These are phyloP conservation scores for Spheniscus mendiculus DNA, from an alignment of 2,113 vertebrate species.

Conservation along the genomic window DNA sequence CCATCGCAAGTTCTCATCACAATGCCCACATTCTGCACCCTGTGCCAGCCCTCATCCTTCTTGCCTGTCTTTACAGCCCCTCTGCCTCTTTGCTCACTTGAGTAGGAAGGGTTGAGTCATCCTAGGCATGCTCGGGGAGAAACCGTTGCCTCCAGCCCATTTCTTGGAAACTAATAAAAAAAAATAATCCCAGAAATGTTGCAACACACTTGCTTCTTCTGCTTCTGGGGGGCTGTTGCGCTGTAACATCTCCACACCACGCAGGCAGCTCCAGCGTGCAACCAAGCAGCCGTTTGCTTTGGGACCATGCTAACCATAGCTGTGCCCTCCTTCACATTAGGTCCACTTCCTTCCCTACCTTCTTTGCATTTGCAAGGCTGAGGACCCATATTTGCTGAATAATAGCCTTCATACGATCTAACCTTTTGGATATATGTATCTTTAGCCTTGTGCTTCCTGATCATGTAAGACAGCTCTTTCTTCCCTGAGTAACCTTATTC, in stretches of 20 bases:
- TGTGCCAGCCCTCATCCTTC: background rate
- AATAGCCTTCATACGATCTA: background rate
- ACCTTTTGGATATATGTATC: slow-evolving; percentile 4
- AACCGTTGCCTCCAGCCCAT: slow-evolving; percentile 36
- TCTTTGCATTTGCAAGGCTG: background rate
- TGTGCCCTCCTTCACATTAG: background rate
- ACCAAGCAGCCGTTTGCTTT: accelerated
- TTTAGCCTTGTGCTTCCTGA: background rate
- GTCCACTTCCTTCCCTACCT: background rate
- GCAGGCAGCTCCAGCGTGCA: background rate
- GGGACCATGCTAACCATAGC: background rate
- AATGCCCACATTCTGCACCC: background rate
- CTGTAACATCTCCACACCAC: background rate
- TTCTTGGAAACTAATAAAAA: slow-evolving; percentile 58
- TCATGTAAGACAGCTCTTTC: background rate
- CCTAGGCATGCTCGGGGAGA: slow-evolving; percentile 9
- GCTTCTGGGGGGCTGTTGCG: background rate
- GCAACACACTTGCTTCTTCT: background rate
- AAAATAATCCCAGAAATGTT: background rate
- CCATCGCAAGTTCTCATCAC: background rate
- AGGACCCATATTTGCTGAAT: background rate
- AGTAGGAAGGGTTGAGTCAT: slow-evolving; percentile 28
- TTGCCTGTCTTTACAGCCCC: background rate
- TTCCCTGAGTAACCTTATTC: background rate
- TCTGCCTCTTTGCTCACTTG: background rate